Conservation (phyloP, 2,888 invertebrate genomes). For the Apamea monoglypha region DNA sequence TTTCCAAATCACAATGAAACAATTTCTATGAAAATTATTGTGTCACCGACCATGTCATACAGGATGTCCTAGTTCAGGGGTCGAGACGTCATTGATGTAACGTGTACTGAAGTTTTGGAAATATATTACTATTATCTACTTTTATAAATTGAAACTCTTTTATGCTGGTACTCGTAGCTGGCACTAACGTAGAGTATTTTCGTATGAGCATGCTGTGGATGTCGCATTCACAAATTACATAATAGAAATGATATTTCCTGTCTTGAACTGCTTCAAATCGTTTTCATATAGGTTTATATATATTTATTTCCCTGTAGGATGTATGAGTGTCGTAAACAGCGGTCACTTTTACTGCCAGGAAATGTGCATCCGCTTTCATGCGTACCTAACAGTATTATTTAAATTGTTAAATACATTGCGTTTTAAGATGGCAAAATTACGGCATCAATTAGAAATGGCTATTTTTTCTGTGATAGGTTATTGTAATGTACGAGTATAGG, state of each 20-base stretch:
- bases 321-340: slow-evolving; percentile 19
- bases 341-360: slow-evolving; percentile 16
- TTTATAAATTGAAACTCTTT: background rate
- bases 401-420: background rate
- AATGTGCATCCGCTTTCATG: slow-evolving; percentile 12
- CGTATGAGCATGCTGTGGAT: background rate
- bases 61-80: too few species aligned
- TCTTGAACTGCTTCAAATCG: background rate
- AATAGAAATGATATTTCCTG: background rate
- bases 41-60: too few species aligned
- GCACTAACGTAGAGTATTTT: background rate
- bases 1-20: too few species aligned
- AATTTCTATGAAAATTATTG: background rate
- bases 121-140: too few species aligned
- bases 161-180: background rate
- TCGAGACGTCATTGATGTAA: too few species aligned
- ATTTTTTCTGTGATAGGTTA: background rate
- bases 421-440: background rate
- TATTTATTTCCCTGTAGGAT: slow-evolving; percentile 17
- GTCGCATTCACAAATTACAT: background rate
- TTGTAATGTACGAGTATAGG: background rate
- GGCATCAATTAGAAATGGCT: too few species aligned
- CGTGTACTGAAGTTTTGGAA: too few species aligned
- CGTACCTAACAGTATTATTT: background rate
- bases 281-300: background rate